Conservation (phyloP, 1,140 invertebrate genomes). For the Papilio polytes region DNA sequence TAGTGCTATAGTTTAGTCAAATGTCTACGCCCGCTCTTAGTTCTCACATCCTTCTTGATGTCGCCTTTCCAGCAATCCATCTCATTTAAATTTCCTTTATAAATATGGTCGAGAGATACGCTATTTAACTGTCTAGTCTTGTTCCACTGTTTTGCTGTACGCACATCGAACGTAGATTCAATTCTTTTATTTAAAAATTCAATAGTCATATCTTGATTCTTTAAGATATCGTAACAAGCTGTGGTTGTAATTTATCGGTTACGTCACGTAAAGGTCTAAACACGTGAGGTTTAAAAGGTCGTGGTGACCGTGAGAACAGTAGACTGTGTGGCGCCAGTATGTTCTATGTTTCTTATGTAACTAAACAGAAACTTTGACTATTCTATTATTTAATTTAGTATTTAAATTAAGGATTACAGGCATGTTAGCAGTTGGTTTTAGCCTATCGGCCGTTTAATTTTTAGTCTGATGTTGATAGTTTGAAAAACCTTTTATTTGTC, state of each 20-base stretch:
- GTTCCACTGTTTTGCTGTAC: too few relatives aligned
- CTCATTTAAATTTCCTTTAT: not conserved
- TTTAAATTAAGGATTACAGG: too few relatives aligned
- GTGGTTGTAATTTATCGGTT: not conserved
- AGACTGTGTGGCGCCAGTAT: not conserved
- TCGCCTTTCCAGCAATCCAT: too few relatives aligned
- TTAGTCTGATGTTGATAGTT: not conserved
- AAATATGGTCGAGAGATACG: not conserved
- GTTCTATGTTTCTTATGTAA: not conserved
- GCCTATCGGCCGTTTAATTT: too few relatives aligned
- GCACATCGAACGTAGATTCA: too few relatives aligned
- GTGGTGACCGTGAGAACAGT: conserved; percentile 1
- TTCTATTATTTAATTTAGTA: not conserved
- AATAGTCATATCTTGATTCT: not conserved
- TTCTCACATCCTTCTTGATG: too few relatives aligned
- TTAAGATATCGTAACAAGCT: not conserved
- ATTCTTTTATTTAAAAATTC: too few relatives aligned
- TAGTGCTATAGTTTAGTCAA: too few relatives aligned
- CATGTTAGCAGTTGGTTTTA: too few relatives aligned
- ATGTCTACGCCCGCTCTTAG: too few relatives aligned
- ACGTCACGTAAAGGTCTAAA: not conserved
- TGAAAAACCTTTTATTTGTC: not conserved
- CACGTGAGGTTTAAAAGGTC: not conserved
- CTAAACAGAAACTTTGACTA: not conserved
- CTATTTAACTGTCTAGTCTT: too few relatives aligned